These are phyloP conservation scores for Gallinago media DNA, from an alignment of 2,113 vertebrate species.

Conservation along the genomic window DNA sequence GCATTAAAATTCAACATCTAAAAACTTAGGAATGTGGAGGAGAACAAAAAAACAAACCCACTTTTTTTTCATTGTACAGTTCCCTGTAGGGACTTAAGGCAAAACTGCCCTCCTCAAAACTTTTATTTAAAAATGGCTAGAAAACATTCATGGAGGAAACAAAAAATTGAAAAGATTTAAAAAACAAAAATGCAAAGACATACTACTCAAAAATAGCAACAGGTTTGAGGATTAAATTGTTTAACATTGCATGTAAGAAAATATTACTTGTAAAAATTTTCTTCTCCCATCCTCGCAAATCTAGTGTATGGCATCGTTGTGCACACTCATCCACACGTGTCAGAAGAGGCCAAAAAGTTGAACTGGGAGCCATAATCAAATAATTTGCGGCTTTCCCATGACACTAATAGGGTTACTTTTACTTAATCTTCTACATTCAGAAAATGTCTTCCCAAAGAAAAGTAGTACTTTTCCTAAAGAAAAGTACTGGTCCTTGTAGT, in stretches of 20 bases:
- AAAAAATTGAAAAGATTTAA: background rate
- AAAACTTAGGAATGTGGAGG: background rate
- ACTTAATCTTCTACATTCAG: background rate
- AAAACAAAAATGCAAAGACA: background rate
- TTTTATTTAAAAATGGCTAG: background rate
- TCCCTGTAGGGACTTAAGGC: background rate
- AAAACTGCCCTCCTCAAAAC: background rate
- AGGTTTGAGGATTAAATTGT: background rate
- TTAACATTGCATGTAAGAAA: background rate
- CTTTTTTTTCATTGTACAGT: background rate
- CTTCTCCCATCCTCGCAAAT: background rate
- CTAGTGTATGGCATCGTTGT: background rate
- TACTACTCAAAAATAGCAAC: background rate
- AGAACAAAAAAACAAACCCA: background rate
- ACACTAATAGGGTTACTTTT: background rate
- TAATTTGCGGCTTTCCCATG: background rate
- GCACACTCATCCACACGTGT: background rate
- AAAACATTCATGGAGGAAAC: background rate
- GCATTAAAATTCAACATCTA: background rate
- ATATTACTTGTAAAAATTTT: background rate
- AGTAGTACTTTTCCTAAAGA: background rate
- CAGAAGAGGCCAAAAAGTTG: background rate
- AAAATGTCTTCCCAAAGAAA: background rate
- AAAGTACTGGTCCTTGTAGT: background rate
- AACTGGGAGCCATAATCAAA: background rate